A percentile compares a stretch with the other conserved stretches of the same genome.
Evolutionary conservation across 2,113 vertebrate genomes (phyloP).

Genomic region (Meleagris gallopavo): DNA sequence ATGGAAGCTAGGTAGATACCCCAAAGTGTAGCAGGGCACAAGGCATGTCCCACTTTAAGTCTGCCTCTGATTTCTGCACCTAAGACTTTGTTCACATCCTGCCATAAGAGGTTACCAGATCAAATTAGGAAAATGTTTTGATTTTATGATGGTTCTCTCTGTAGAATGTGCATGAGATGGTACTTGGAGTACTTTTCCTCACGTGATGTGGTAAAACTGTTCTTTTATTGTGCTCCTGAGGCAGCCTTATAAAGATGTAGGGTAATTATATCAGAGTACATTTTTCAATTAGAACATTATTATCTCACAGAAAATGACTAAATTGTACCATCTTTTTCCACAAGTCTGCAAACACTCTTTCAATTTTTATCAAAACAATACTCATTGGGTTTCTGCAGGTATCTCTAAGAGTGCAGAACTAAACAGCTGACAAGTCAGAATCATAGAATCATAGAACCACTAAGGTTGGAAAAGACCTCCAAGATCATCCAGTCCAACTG

Average conservation of each 20-base stretch:
- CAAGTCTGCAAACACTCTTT: constrained; percentile 13
- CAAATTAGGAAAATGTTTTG: background rate
- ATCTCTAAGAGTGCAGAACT: background rate
- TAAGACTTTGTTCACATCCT: background rate
- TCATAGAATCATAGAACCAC: no score
- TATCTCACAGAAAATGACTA: constrained; percentile 21
- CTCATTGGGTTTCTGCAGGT: background rate
- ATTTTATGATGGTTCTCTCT: background rate
- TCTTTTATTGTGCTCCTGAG: background rate
- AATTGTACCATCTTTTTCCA: background rate
- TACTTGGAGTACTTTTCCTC: background rate
- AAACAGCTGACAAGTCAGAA: background rate
- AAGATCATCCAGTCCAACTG: no score
- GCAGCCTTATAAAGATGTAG: background rate
- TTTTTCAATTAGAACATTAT: constrained; percentile 46
- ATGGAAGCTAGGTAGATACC: background rate
- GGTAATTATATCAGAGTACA: constrained; percentile 11
- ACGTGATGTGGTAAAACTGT: background rate
- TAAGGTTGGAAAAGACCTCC: no score
- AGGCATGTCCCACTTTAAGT: background rate
- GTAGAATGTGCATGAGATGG: background rate
- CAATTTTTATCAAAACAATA: background rate
- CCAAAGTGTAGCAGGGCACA: accelerated
- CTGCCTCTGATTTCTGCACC: background rate
- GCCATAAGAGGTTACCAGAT: background rate